Conservation (phyloP, 2,888 invertebrate genomes). For the Incurvaria masculella region DNA sequence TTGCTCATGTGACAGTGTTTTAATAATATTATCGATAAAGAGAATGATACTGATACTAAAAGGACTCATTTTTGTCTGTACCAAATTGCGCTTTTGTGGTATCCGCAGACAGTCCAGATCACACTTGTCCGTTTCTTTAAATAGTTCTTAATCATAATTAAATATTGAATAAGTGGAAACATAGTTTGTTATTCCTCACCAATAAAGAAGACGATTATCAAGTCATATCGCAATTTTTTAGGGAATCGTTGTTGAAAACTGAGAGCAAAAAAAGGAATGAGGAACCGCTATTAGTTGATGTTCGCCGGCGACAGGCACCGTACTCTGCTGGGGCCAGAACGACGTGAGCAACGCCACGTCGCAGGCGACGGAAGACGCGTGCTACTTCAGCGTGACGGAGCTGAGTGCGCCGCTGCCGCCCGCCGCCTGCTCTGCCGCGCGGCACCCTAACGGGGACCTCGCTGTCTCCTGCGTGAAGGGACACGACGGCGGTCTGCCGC, state of each 20-base stretch:
- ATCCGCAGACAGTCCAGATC: conserved; percentile 1
- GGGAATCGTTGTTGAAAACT: too few species aligned
- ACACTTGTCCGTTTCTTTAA: background rate
- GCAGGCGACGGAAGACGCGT: conserved; percentile 26
- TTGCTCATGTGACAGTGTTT: too few species aligned
- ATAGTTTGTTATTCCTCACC: too few species aligned
- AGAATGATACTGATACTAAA: too few species aligned
- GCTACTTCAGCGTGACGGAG: conserved; percentile 37
- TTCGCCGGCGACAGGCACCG: conserved; percentile 18
- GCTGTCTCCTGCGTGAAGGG: conserved; percentile 34
- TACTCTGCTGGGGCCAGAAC: conserved; percentile 46
- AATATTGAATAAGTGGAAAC: too few species aligned
- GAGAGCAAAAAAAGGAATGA: too few species aligned
- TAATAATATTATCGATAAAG: too few species aligned
- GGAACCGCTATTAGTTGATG: too few species aligned
- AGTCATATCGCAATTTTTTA: too few species aligned
- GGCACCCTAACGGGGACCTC: conserved; percentile 26
- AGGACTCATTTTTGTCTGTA: too few species aligned
- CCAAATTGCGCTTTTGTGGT: background rate
- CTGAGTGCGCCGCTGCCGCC: conserved; percentile 41
- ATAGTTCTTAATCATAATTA: too few species aligned
- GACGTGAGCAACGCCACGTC: conserved; percentile 23
- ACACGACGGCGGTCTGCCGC: conserved; percentile 39
- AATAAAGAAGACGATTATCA: too few species aligned
- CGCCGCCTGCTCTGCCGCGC: conserved; percentile 28